Evolutionary conservation across 2,888 invertebrate species (phyloP), one percentile per base, ranked within the genome.

Genomic region (Aphidoletes aphidimyza): DNA sequence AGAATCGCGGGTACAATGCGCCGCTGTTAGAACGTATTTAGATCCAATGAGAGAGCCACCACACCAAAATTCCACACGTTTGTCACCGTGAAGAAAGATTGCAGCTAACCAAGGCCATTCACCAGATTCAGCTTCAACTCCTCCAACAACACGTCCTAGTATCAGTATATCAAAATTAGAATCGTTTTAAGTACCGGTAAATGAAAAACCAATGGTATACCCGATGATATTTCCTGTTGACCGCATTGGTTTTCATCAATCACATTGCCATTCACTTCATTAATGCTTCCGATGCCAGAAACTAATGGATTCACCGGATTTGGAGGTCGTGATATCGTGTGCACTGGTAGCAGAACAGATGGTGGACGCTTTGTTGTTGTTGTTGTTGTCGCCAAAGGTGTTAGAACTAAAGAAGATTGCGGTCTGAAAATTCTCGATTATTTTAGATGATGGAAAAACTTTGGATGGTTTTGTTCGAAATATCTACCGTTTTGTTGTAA

Each of bases 61-160:
- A 88, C 98, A 98, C 97, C 97, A 97, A 90, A 97, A 97, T 89
- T 97, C 97, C 0, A 95, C 94, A 37, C 96, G 92, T 87, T 94
- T 93, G 49, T 94, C 93, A 11, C 96, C 97, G 88, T 96, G 96
- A 83, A 97, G 91, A 90, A 95, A 97, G 87, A 97, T 96, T 0
- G 97, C 97, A 0, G 96, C 98, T 95, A 98, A 95, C 98, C 98
- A 98, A 0, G 98, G 98, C 96, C 97, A 97, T 84, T 96, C 93
- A 0, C 97, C 97, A 0, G 96, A 94, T 36, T 94, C 91, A 0
- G 97, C 92, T 88, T 95, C 94, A 85, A 95, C 94, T 5, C 98
- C 98, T 0, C 98, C 98, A 0, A 98, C 98, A 78, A 98, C 96
- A 5, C 98, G 93, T 86, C 95, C 81, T 81, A 6, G n/a, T 42